Conservation (phyloP, 1,140 invertebrate genomes). For the Aleiodes sp. region DNA sequence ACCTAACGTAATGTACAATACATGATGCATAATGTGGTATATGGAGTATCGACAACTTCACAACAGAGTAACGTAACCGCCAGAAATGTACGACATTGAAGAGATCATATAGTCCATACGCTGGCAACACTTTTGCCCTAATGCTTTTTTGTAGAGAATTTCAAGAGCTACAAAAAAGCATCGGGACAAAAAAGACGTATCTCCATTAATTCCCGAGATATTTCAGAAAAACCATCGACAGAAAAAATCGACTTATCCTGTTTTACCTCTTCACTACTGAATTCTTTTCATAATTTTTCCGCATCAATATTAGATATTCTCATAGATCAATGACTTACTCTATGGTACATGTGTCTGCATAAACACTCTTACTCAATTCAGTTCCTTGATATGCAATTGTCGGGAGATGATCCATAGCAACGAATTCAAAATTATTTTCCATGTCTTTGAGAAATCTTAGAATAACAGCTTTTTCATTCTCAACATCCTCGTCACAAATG, state of each 20-base stretch:
- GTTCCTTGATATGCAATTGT: constrained; percentile 46
- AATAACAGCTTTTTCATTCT: constrained; percentile 35
- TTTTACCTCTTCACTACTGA: too few relatives aligned
- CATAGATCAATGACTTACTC: constrained; percentile 39
- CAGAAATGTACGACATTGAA: too few relatives aligned
- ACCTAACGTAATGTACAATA: too few relatives aligned
- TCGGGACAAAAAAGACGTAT: too few relatives aligned
- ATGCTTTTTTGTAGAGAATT: too few relatives aligned
- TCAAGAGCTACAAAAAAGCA: too few relatives aligned
- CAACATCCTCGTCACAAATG: constrained; percentile 41
- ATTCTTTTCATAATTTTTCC: not conserved
- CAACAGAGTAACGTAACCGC: not conserved
- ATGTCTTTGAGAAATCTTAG: constrained; percentile 35
- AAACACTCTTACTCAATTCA: constrained; percentile 40
- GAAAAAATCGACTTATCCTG: too few relatives aligned
- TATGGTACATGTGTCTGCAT: constrained; percentile 37
- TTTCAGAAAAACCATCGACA: too few relatives aligned
- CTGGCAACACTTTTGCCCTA: too few relatives aligned
- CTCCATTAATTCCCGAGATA: too few relatives aligned
- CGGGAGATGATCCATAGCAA: constrained; percentile 46
- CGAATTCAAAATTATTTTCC: constrained; percentile 37
- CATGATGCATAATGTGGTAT: too few relatives aligned
- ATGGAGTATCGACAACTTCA: not conserved
- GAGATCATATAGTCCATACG: not conserved
- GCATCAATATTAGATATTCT: not conserved